Conservation (phyloP, 2,888 invertebrate genomes). For the Nyleta sp. region DNA sequence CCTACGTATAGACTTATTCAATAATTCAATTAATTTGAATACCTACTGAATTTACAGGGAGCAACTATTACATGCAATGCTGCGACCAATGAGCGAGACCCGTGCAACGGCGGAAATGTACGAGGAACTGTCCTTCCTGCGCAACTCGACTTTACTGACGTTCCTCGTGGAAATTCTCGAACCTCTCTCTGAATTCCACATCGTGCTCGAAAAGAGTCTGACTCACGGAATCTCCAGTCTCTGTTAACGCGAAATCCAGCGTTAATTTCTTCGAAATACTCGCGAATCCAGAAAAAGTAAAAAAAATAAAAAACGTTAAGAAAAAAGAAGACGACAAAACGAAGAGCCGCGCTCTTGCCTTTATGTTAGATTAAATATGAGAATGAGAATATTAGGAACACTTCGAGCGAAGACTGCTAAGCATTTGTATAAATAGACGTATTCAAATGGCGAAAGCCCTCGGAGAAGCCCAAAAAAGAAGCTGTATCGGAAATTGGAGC, state of each 20-base stretch:
- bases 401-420: slow-evolving; percentile 37
- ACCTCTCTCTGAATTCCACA: slow-evolving; percentile 94
- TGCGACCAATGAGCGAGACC: slow-evolving; percentile 95
- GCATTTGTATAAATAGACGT: slow-evolving; percentile 45
- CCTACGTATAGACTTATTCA: too few species aligned
- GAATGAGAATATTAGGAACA: slow-evolving; percentile 33
- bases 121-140: slow-evolving; percentile 97
- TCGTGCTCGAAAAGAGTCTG: slow-evolving; percentile 93
- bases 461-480: neutral
- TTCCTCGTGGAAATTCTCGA: slow-evolving; percentile 96
- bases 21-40: slow-evolving; percentile 6
- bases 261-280: slow-evolving; percentile 33
- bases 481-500: neutral
- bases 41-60: slow-evolving; percentile 85
- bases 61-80: slow-evolving; percentile 94
- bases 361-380: slow-evolving; percentile 9
- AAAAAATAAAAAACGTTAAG: neutral
- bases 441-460: slow-evolving; percentile 10
- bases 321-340: too few species aligned
- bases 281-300: slow-evolving; percentile 1
- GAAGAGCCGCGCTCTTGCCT: slow-evolving; percentile 51
- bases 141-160: slow-evolving; percentile 92
- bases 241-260: slow-evolving; percentile 71
- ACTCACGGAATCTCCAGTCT: slow-evolving; percentile 86
- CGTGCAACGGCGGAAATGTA: slow-evolving; percentile 97